phyloP scores from a whole-genome alignment of 2,888 invertebrate genomes.

The Andricus curvator region DNA sequence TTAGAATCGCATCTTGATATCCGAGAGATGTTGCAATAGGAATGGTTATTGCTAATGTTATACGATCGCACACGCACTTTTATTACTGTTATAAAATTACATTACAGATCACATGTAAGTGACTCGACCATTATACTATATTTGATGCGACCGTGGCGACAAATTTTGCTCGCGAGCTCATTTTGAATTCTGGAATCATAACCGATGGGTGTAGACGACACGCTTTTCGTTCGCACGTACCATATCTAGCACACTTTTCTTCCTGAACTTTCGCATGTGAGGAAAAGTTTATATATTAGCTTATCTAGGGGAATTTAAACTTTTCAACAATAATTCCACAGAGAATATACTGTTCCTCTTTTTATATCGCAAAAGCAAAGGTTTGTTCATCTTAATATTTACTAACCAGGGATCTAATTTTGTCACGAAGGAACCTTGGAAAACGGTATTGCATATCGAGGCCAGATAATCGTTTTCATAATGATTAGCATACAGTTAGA shows the following conservation, averaged over 20 bases:
- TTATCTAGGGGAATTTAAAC: not conserved
- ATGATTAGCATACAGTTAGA: slow-evolving; percentile 21
- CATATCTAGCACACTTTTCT: slow-evolving; percentile 7
- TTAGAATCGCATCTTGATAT: not conserved
- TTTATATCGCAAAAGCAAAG: not conserved
- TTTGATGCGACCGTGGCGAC: not conserved
- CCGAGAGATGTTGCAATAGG: not conserved
- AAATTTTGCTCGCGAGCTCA: slow-evolving; percentile 14
- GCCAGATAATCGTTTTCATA: slow-evolving; percentile 15
- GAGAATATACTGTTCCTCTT: not conserved
- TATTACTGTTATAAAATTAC: slow-evolving; percentile 12
- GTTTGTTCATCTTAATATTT: not conserved
- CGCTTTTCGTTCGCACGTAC: not conserved
- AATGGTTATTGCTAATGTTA: not conserved
- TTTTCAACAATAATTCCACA: not conserved
- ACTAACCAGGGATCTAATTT: slow-evolving; percentile 22
- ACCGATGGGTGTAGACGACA: not conserved
- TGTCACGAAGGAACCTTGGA: slow-evolving; percentile 19
- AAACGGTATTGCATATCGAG: slow-evolving; percentile 29
- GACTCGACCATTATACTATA: not conserved
- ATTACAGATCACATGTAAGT: not conserved
- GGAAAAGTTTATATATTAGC: not conserved
- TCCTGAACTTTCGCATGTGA: slow-evolving; percentile 19
- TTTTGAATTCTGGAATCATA: slow-evolving; percentile 29
- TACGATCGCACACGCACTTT: not conserved